Base-by-base conservation (phyloP, 92 coral and sea anemone species). In the Metridium senile region DNA sequence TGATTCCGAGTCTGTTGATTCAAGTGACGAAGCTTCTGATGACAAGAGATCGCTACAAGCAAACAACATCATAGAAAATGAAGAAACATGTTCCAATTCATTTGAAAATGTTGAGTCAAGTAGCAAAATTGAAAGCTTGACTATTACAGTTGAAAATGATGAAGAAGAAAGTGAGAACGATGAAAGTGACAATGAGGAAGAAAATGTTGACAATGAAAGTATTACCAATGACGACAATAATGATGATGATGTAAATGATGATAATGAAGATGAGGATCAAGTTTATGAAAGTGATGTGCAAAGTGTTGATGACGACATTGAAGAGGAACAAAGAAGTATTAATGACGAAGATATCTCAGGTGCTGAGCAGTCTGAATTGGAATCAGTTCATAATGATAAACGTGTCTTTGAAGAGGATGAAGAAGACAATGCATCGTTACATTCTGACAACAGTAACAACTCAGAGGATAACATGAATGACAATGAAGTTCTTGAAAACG, bases 131-230 rank as follows among this genome's bases (percentile, higher is more conserved):
- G 53, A 81, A 64, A 81, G 75, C 63, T 81, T 81, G 68, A 81
- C 79, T 21, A 70, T 81, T 53, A 81, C 85, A 21, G 67, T 81
- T 65, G 78, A 78, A 43, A 81, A 81, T 82, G 87, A 86, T 11
- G 76, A 73, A 17, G 66, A 68, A 17, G 65, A 62, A 21, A 21
- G 59, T 59, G 88, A 75, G 33, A 64, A 69, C 33, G 78, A 39
- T 62, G 79, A 71, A 21, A 63, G 53, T 25, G 58, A 63, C 47
- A 62, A 27, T 84, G 70, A 76, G 26, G 77, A 33, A 30, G 57
- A 32, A 29, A 75, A 81, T 31, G 59, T 23, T 26, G 75, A 63
- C 66, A 53, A 33, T 25, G 66, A 53, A 26, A 49, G 62, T 62
- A 61, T 46, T 27, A 46, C 30, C 58, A 78, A 66, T 26, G 57